phyloP scores from a whole-genome alignment of 2,797 vertebrate genomes.

The Zonotrichia albicollis region DNA sequence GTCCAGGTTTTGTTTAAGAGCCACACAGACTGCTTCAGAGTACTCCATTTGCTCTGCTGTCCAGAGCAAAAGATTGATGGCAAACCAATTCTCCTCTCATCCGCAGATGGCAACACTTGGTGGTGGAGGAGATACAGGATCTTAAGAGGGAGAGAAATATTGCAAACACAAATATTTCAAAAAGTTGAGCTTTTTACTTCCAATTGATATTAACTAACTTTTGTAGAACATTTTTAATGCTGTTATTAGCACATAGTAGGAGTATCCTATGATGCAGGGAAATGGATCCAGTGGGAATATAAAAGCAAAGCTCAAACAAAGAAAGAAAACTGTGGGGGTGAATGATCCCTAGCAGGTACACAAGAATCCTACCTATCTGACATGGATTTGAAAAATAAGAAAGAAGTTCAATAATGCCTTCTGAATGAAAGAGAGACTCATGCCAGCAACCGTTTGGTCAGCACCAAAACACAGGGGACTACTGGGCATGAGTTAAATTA shows the following conservation, averaged over 20 bases:
- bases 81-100: neutral
- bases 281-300: neutral
- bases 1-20: neutral
- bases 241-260: neutral
- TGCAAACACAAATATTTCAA: neutral
- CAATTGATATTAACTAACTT: neutral
- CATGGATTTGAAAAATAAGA: conserved; percentile 35
- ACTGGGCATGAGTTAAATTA: neutral
- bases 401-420: neutral
- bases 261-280: neutral
- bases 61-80: neutral
- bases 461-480: neutral
- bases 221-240: neutral
- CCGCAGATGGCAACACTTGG: neutral
- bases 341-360: conserved; percentile 19
- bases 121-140: neutral
- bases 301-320: neutral
- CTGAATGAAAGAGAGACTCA: neutral
- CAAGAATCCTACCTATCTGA: neutral
- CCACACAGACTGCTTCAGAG: neutral
- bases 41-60: neutral
- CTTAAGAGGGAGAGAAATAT: neutral
- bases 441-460: neutral
- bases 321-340: neutral
- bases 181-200: neutral